Evolutionary conservation across 2,888 invertebrate species (phyloP), one percentile per base, ranked within the genome.

Genomic region (Abrostola triplasia): DNA sequence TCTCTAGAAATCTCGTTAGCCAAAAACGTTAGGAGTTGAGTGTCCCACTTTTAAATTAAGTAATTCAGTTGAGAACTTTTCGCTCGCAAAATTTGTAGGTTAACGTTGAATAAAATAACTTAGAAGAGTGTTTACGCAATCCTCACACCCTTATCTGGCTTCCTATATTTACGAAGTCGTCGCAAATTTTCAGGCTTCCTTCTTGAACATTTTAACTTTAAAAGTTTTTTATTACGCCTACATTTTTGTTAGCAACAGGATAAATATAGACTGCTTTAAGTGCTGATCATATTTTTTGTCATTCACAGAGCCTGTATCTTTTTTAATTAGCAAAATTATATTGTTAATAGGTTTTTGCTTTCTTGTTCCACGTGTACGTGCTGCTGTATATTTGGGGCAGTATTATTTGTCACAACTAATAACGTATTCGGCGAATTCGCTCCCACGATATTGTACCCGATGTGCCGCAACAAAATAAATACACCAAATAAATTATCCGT

Each of bases 401-500:
- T 47, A 73, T 67, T 44, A 56, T 38, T 59, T 40, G 47, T 51
- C 55, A 61, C 58, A 70, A 55, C 54, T 61, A 71, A 67, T 76
- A 69, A 75, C 50, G 71, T 57, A 48, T 36, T 55, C 63, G 64
- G 58, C 49, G 67, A 76, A 81, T 72, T 73, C 67, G 76, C 84
- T 92, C 91, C 88, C 92, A 92, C 92, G 90, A 87, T 91, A 90
- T 90, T 90, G 88, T 89, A 88, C 87, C 82, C 84, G 84, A 80
- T 84, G 85, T 84, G 83, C 88, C 87, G 84, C 88, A 87, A 83
- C 89, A 85, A 90, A 90, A 94, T 91, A 94, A 93, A 93, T 92
- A 92, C 89, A 89, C 87, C 79, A 91, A 92, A 93, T 93, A 92
- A 91, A 93, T 93, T 93, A 93, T 91, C 91, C 91, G 90, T 88